Evolutionary conservation across 2,113 vertebrate species (phyloP).

Genomic region (Xyrauchen texanus): DNA sequence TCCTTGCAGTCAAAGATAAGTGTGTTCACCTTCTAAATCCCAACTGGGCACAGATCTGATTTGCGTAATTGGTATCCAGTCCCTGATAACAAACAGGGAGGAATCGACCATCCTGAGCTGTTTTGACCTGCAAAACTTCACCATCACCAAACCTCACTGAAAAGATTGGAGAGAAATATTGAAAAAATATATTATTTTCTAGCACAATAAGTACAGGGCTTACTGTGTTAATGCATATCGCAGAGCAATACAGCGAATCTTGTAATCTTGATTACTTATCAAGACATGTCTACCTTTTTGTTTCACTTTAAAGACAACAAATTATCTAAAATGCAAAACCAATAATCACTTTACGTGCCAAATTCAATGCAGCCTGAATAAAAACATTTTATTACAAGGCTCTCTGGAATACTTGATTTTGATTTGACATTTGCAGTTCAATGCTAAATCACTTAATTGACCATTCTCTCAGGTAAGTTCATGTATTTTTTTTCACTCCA

Average conservation of each 20-base stretch:
- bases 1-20: background rate
- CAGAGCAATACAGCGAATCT: background rate
- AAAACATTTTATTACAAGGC: background rate
- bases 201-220: background rate
- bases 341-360: background rate
- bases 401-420: no score
- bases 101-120: constrained; percentile 61
- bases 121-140: constrained; percentile 60
- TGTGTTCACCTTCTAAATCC: constrained; percentile 66
- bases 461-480: no score
- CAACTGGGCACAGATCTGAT: constrained; percentile 63
- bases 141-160: constrained; percentile 63
- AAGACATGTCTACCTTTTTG: background rate
- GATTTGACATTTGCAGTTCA: background rate
- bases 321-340: background rate
- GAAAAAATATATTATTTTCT: no score
- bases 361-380: background rate
- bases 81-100: constrained; percentile 66
- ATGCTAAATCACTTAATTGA: no score
- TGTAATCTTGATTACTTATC: background rate
- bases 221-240: background rate
- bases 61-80: constrained; percentile 56
- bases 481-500: no score
- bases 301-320: background rate
- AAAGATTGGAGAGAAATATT: background rate